Percentiles rank a stretch among this genome's conserved stretches.
phyloP scores from a whole-genome alignment of 1,140 invertebrate species.

The Macrotrachela quadricornifera region DNA sequence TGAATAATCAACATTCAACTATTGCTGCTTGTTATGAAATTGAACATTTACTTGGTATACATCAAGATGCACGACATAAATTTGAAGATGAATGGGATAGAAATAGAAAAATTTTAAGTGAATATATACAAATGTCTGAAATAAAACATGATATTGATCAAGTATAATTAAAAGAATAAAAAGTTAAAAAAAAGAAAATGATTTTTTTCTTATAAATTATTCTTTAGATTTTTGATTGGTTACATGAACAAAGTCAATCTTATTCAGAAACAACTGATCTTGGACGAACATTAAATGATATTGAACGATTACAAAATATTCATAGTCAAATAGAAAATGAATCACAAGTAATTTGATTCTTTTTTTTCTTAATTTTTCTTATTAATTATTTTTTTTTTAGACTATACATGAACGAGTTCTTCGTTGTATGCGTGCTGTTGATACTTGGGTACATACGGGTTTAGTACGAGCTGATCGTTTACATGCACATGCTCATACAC shows the following conservation, averaged over 20 bases:
- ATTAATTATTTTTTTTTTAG: conserved; percentile 19
- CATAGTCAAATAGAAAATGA: conserved; percentile 46
- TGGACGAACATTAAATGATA: conserved; percentile 43
- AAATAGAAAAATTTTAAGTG: conserved; percentile 41
- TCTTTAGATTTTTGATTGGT: conserved; percentile 27
- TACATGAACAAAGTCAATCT: conserved; percentile 19
- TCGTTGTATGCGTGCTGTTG: conserved; percentile 52
- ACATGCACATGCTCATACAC: conserved; percentile 40
- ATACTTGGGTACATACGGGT: conserved; percentile 45
- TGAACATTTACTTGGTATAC: conserved; percentile 34
- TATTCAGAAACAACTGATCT: conserved; percentile 27
- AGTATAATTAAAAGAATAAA: conserved; percentile 18
- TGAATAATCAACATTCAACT: conserved; percentile 28
- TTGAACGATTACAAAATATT: conserved; percentile 45
- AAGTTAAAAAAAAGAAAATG: neutral
- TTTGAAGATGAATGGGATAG: conserved; percentile 50
- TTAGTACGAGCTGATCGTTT: conserved; percentile 45
- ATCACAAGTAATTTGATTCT: conserved; percentile 20
- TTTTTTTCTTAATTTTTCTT: neutral
- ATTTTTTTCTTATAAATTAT: neutral
- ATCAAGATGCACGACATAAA: conserved; percentile 50
- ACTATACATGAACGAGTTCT: conserved; percentile 51
- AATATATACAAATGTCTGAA: conserved; percentile 49
- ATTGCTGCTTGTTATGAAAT: conserved; percentile 32
- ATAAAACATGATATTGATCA: conserved; percentile 48